phyloP scores from a whole-genome alignment of 1,140 invertebrate genomes.

The Eurosta solidaginis region DNA sequence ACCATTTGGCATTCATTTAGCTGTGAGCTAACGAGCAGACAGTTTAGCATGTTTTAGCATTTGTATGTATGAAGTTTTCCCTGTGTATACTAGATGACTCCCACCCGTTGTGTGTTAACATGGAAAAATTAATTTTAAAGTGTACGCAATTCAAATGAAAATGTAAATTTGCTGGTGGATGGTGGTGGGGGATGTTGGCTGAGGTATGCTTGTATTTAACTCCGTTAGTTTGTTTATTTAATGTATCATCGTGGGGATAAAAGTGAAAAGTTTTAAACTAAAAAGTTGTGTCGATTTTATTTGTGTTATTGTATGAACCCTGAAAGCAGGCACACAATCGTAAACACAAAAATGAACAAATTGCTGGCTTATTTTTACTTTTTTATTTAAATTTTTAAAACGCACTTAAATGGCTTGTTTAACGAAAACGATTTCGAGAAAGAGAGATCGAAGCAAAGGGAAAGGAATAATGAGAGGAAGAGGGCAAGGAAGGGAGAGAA shows the following conservation, averaged over 20 bases:
- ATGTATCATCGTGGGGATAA: not conserved
- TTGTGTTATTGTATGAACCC: not conserved
- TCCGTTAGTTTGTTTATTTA: not conserved
- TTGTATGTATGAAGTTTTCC: not conserved
- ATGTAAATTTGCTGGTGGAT: not conserved
- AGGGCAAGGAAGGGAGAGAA: no score
- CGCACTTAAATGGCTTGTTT: no score
- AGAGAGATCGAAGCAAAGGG: no score
- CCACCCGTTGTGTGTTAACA: not conserved
- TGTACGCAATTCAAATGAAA: not conserved
- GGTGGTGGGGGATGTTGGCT: not conserved
- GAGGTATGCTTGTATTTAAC: not conserved
- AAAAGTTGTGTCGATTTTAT: not conserved
- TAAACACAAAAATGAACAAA: not conserved
- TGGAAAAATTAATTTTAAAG: not conserved
- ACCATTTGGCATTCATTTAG: not conserved
- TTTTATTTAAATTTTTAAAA: no score
- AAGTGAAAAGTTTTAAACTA: constrained; percentile 17
- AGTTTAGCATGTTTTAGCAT: not conserved
- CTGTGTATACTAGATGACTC: no score
- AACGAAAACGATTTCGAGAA: no score
- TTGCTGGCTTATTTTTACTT: no score
- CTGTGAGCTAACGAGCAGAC: not conserved
- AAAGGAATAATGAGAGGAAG: no score
- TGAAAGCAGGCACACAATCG: no score